Evolutionary conservation across 2,797 vertebrate genomes (phyloP).

Genomic region (Phoxinus dragarum): DNA sequence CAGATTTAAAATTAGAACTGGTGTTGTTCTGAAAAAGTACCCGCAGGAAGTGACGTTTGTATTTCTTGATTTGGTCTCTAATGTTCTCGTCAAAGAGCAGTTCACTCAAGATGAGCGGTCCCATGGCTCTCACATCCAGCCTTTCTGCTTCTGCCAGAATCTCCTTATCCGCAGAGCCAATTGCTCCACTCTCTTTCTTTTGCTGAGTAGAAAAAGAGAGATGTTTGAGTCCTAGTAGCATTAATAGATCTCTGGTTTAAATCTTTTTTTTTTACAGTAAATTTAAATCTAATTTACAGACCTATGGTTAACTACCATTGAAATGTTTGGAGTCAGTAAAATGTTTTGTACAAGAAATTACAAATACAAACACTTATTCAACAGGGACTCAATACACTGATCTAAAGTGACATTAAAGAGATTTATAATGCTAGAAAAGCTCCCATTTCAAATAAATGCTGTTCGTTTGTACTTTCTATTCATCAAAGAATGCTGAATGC

Average conservation of each 20-base stretch:
- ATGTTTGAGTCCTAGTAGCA: neutral
- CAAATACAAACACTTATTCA: neutral
- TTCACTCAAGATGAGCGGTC: constrained; percentile 94
- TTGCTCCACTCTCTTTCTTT: constrained; percentile 91
- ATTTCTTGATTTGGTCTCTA: constrained; percentile 95
- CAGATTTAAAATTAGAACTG: neutral
- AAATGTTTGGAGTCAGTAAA: neutral
- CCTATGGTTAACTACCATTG: neutral
- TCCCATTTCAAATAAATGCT: neutral
- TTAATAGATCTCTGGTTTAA: neutral
- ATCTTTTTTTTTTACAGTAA: no score
- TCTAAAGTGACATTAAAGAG: neutral
- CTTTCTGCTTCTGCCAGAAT: constrained; percentile 96
- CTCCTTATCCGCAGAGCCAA: constrained; percentile 91
- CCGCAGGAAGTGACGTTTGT: constrained; percentile 93
- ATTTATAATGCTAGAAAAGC: neutral
- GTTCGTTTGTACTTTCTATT: neutral
- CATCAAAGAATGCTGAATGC: neutral
- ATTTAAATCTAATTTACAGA: neutral
- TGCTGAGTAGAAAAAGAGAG: constrained; percentile 74
- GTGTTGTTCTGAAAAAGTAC: constrained; percentile 73
- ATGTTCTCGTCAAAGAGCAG: constrained; percentile 96
- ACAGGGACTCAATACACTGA: neutral
- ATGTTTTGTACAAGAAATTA: neutral
- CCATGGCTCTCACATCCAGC: constrained; percentile 95